Base-by-base conservation (phyloP, 2,888 invertebrate genomes). In the Sialis fuliginosa region DNA sequence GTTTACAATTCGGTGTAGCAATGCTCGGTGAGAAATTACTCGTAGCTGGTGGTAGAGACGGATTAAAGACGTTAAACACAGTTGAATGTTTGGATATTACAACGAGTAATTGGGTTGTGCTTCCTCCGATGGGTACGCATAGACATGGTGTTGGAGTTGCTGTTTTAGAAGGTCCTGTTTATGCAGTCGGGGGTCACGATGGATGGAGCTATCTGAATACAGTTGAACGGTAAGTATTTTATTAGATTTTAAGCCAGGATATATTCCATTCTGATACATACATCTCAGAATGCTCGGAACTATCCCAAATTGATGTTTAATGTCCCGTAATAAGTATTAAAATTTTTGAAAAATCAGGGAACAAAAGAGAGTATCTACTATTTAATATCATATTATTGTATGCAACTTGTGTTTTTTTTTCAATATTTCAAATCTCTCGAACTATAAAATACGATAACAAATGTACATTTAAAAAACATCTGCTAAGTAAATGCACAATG, bases 151-250 rank as follows among this genome's bases (percentile, higher is more conserved):
- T 85, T 49, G 84, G 83, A 8, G 85, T 86, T 31, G 83, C 85
- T 2, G 80, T 85, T 33, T 71, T 89, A 43, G 77, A 77, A 55
- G 83, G 87, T 1, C 89, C 91, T 1, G 71, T 95, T 49, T 95
- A 95, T 67, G 93, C 92, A 0, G 89, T 93, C 4, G 93, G 95
- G 1, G 95, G 95, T 0, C 93, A 93, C 60, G 93, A 95, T 63
- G 93, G 91, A 12, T 90, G 90, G 90, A 90, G 90, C 58, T 93
- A 92, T 62, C 71, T 93, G 41, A 91, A 88, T 62, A 89, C 91
- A 0, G 93, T 92, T 1, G 95, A 95, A 68, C 71, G 81, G 64
- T 71, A 56, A 47, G 37, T 37, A 6, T 6, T 8, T 6, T 6
- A 37, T 2, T 4, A 22, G 22, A 2, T 22, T 22, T 22, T 22